Evolutionary conservation across 2,797 vertebrate genomes (phyloP).

Genomic region (Melanitta fusca): DNA sequence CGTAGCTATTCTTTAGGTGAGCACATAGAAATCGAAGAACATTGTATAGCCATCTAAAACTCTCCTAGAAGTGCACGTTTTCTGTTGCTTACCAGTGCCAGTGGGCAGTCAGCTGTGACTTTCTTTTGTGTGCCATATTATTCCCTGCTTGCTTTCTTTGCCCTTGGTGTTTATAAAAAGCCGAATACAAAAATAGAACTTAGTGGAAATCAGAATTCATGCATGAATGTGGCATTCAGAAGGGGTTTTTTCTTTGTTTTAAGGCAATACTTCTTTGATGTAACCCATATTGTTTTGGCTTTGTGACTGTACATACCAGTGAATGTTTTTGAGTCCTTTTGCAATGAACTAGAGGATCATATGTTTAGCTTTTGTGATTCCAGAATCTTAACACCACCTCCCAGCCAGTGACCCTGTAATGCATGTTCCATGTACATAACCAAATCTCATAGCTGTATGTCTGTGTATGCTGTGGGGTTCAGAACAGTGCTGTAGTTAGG

Average conservation of each 20-base stretch:
- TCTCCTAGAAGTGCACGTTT: background rate
- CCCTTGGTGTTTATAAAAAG: background rate
- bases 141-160: background rate
- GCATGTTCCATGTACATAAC: slow-evolving; percentile 5
- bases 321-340: background rate
- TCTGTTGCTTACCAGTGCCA: background rate
- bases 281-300: background rate
- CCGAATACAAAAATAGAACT: background rate
- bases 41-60: background rate
- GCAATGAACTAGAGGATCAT: background rate
- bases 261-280: background rate
- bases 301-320: background rate
- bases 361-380: slow-evolving; percentile 13
- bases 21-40: background rate
- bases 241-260: background rate
- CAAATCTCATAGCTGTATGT: slow-evolving; percentile 13
- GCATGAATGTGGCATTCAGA: background rate
- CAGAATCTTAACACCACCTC: slow-evolving; percentile 25
- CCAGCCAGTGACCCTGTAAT: background rate
- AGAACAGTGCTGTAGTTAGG: background rate
- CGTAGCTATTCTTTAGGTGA: background rate
- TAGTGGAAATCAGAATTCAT: background rate
- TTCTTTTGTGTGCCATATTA: background rate
- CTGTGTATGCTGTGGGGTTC: rapidly evolving
- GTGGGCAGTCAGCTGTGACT: background rate